Conservation (phyloP, 2,797 vertebrate genomes). For the Xiphophorus birchmanni region DNA sequence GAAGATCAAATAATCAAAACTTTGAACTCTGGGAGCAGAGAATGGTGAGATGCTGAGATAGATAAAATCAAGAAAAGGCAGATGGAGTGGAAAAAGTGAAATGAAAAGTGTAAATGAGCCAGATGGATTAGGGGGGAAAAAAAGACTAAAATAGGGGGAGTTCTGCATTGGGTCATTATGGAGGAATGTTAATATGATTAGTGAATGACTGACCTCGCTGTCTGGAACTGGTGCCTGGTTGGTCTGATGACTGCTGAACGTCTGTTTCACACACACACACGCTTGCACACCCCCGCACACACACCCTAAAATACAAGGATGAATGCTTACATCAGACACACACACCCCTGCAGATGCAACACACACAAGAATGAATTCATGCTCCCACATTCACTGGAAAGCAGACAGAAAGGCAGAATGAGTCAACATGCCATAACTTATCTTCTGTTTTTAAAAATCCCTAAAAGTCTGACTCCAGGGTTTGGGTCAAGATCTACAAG, state of each 20-base stretch:
- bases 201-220: conserved; percentile 75
- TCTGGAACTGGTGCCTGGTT: conserved; percentile 74
- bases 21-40: conserved; percentile 15
- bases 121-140: conserved; percentile 42
- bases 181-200: conserved; percentile 86
- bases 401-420: conserved; percentile 44
- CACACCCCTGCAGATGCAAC: conserved; percentile 21
- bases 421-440: conserved; percentile 72
- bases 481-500: conserved; percentile 32
- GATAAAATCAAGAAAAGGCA: conserved; percentile 40
- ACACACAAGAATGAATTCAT: conserved; percentile 17
- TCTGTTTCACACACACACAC: conserved; percentile 40
- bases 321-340: conserved; percentile 45
- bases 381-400: conserved; percentile 28
- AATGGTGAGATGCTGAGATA: conserved; percentile 26
- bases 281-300: not conserved
- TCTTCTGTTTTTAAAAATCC: conserved; percentile 63
- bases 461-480: conserved; percentile 40
- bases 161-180: conserved; percentile 79
- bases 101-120: conserved; percentile 39
- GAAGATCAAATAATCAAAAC: conserved; percentile 35
- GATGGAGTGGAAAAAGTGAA: conserved; percentile 12
- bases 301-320: conserved; percentile 23
- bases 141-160: conserved; percentile 45
- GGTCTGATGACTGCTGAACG: conserved; percentile 60